A percentile compares a stretch with the other conserved stretches of the same genome.
These are phyloP conservation scores for Leptodactylus fuscus DNA, from an alignment of 2,113 vertebrate species.

Conservation along the genomic window DNA sequence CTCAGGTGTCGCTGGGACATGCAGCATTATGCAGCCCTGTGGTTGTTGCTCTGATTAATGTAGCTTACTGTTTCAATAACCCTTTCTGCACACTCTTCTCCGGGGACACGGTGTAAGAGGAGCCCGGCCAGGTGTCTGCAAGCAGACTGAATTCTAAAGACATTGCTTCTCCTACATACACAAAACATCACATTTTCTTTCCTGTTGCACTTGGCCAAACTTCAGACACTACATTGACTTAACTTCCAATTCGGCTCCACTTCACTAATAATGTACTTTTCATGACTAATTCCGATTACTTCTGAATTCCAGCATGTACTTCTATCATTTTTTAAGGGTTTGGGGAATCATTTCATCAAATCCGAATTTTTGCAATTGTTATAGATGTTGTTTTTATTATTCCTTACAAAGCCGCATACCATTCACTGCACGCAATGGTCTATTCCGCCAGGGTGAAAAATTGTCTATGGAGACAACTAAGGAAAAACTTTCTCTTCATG, in stretches of 20 bases:
- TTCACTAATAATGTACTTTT: constrained; percentile 16
- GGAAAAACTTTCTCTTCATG: background rate
- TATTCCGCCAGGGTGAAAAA: background rate
- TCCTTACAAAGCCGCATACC: background rate
- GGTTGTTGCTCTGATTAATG: constrained; percentile 33
- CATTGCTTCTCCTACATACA: constrained; percentile 20
- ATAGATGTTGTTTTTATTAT: constrained; percentile 1
- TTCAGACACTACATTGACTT: constrained; percentile 25
- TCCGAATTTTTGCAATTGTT: background rate
- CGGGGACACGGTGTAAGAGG: constrained; percentile 51
- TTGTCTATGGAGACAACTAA: background rate
- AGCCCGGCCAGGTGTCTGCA: constrained; percentile 38
- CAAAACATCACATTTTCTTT: constrained; percentile 49
- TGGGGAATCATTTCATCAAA: background rate
- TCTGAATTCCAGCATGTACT: constrained; percentile 1
- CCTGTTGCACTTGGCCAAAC: constrained; percentile 48
- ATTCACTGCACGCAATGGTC: background rate
- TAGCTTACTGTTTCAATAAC: constrained; percentile 41
- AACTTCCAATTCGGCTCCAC: constrained; percentile 28
- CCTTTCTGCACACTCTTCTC: constrained; percentile 42
- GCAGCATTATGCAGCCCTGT: background rate
- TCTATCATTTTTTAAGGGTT: constrained; percentile 9
- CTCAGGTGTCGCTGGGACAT: constrained; percentile 27
- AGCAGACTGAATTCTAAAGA: constrained; percentile 51
- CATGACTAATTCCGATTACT: background rate